Conservation (phyloP, 2,797 vertebrate species). For the Danio aesculapii region DNA sequence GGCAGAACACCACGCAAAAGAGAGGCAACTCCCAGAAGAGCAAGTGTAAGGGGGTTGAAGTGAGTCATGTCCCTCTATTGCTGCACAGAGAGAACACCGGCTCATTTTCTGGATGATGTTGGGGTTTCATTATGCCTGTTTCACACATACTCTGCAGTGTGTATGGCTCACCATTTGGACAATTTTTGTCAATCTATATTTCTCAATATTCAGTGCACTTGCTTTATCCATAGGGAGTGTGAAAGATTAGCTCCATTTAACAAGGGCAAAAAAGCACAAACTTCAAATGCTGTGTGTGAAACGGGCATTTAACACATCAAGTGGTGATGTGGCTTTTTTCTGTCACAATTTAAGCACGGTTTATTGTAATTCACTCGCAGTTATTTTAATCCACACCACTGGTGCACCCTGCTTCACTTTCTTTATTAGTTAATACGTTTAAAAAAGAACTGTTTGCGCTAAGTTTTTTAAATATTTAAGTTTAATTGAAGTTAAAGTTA, state of each 20-base stretch:
- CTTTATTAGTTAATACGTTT: neutral
- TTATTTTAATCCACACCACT: neutral
- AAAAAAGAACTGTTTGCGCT: neutral
- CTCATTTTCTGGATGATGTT: neutral
- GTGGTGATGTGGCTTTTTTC: neutral
- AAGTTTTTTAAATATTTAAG: too few species aligned
- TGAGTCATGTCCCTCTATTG: slow-evolving; percentile 58
- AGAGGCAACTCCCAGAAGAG: slow-evolving; percentile 64
- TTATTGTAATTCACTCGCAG: neutral
- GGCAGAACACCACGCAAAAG: slow-evolving; percentile 62
- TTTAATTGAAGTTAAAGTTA: too few species aligned
- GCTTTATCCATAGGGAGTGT: too few species aligned
- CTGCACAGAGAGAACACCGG: neutral
- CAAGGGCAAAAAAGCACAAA: too few species aligned
- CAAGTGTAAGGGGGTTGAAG: slow-evolving; percentile 56
- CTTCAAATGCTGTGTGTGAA: too few species aligned
- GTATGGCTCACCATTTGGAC: too few species aligned
- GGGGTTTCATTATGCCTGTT: neutral
- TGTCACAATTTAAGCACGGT: neutral
- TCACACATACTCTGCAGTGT: neutral
- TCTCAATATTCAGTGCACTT: too few species aligned
- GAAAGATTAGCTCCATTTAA: too few species aligned
- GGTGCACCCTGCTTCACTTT: neutral
- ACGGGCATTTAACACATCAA: too few species aligned
- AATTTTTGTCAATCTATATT: too few species aligned